These are phyloP conservation scores for Cryptoprocta ferox DNA, from an alignment of 2,797 vertebrate genomes.

Conservation along the genomic window DNA sequence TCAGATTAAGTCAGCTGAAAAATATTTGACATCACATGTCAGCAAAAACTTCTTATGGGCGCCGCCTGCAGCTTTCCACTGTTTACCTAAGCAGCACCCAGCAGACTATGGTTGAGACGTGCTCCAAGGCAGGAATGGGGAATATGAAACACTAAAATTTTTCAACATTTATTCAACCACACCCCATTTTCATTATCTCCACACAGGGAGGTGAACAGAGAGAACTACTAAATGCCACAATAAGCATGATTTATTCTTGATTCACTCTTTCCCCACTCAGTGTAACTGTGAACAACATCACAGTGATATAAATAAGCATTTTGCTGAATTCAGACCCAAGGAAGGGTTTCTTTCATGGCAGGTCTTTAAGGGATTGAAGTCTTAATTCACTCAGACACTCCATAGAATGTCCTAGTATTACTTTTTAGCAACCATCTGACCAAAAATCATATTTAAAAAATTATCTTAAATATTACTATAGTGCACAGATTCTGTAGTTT, in stretches of 20 bases:
- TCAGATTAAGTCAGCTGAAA: slow-evolving; percentile 38
- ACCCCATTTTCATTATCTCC: neutral
- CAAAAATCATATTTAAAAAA: neutral
- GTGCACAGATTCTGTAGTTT: neutral
- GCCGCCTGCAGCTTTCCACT: neutral
- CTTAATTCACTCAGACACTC: neutral
- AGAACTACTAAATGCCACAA: neutral
- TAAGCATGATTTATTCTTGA: neutral
- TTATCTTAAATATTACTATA: neutral
- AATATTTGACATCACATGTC: neutral
- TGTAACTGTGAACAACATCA: neutral
- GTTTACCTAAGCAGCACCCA: neutral
- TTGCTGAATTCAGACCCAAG: neutral
- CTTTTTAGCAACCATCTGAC: neutral
- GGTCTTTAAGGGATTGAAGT: neutral
- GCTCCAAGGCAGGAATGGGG: neutral
- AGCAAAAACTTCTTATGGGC: neutral
- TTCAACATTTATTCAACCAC: slow-evolving; percentile 23
- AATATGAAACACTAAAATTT: neutral
- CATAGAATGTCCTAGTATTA: too few relatives aligned
- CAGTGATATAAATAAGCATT: neutral
- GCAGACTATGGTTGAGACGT: neutral
- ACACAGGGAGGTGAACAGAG: neutral
- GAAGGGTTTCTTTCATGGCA: neutral
- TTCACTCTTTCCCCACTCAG: neutral